Percentiles rank a stretch among this genome's conserved stretches.
Conservation (phyloP, 2,888 invertebrate species). For the Coleophora deauratella region DNA sequence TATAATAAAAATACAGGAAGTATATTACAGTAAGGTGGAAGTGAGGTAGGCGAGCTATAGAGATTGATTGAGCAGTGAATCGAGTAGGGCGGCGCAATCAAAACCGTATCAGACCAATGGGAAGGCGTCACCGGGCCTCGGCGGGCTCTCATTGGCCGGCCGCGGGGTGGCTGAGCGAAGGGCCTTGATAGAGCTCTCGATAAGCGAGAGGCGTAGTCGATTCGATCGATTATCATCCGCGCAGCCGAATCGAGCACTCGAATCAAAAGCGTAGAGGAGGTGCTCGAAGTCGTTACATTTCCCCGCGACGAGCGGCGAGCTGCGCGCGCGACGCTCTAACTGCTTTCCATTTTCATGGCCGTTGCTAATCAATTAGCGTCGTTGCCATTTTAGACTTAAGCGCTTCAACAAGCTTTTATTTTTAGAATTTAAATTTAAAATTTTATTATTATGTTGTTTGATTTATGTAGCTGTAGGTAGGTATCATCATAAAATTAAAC, state of each 20-base stretch:
- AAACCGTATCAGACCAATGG: conserved; percentile 67
- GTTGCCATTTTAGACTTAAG: no score
- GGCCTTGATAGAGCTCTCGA: conserved; percentile 68
- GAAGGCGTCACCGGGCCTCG: conserved; percentile 35
- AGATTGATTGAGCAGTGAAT: conserved; percentile 68
- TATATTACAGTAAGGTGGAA: no score
- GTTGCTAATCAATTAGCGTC: conserved; percentile 6
- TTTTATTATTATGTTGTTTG: neutral
- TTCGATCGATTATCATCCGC: conserved; percentile 61
- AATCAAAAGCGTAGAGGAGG: neutral
- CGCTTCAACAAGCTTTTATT: neutral
- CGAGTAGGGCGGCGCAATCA: conserved; percentile 71
- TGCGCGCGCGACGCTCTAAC: no score
- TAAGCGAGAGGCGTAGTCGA: conserved; percentile 66
- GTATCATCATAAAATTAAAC: conserved; percentile 13
- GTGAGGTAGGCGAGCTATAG: conserved; percentile 30
- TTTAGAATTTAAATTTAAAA: neutral
- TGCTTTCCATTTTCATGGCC: conserved; percentile 14
- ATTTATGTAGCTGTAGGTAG: neutral
- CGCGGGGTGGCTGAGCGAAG: conserved; percentile 55
- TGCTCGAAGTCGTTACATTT: conserved; percentile 4
- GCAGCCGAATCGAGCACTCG: conserved; percentile 19
- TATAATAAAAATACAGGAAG: no score
- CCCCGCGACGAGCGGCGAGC: conserved; percentile 1
- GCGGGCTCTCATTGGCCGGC: conserved; percentile 48